phyloP scores from a whole-genome alignment of 2,797 vertebrate species.

The Perdix hodgsoniae region DNA sequence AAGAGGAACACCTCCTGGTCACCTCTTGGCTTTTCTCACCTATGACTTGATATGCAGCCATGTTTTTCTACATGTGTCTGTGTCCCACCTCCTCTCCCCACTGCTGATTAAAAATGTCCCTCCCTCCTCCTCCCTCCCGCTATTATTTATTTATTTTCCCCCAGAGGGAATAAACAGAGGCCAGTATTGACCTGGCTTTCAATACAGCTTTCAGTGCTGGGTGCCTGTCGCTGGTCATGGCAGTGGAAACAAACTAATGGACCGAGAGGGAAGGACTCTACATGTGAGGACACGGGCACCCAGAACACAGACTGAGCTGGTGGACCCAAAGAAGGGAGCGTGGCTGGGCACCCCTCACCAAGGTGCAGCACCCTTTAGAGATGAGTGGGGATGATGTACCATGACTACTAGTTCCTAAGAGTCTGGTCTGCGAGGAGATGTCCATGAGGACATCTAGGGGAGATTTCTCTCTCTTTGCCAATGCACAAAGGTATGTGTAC shows the following conservation, averaged over 20 bases:
- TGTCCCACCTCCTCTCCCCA: background rate
- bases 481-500: background rate
- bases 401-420: background rate
- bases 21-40: background rate
- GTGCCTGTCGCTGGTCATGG: slow-evolving; percentile 46
- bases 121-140: background rate
- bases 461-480: background rate
- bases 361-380: background rate
- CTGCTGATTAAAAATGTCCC: slow-evolving; percentile 12
- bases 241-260: slow-evolving; percentile 71
- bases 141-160: slow-evolving; percentile 58
- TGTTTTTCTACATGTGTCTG: background rate
- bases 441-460: background rate
- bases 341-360: fast-evolving
- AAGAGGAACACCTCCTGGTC: background rate
- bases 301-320: slow-evolving; percentile 16
- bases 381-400: fast-evolving
- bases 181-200: slow-evolving; percentile 74
- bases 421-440: background rate
- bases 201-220: slow-evolving; percentile 68
- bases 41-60: background rate
- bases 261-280: slow-evolving; percentile 52
- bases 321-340: background rate
- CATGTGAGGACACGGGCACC: background rate
- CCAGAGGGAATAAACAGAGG: slow-evolving; percentile 44